Percentiles rank a stretch among this genome's conserved stretches.
phyloP scores from a whole-genome alignment of 2,797 vertebrate genomes.

The Halcyon smyrnensis region DNA sequence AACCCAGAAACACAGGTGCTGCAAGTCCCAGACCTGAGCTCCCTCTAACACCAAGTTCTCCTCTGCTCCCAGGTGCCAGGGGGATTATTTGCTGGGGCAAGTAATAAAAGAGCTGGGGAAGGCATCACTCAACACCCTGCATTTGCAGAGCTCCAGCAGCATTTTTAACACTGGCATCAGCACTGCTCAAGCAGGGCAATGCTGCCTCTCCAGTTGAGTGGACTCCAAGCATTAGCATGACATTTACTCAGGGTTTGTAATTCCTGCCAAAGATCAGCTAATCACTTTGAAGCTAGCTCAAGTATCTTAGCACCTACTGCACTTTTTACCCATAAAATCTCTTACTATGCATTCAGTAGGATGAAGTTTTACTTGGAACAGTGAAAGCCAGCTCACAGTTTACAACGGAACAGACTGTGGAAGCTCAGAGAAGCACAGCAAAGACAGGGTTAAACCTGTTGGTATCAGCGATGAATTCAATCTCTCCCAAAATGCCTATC shows the following conservation, averaged over 20 bases:
- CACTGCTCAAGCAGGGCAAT: accelerated
- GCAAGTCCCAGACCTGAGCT: background rate
- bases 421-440: background rate
- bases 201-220: accelerated
- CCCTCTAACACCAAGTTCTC: background rate
- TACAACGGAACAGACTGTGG: background rate
- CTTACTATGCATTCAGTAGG: background rate
- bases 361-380: background rate
- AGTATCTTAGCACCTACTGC: background rate
- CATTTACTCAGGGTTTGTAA: background rate
- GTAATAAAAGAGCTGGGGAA: background rate
- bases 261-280: background rate
- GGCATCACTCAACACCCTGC: background rate
- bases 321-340: background rate
- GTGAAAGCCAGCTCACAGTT: background rate
- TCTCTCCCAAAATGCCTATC: background rate
- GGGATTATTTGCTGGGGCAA: background rate
- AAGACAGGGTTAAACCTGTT: background rate
- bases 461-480: background rate
- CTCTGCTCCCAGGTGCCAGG: background rate
- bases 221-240: background rate
- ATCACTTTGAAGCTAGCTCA: background rate
- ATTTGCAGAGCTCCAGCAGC: background rate
- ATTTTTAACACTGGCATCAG: background rate
- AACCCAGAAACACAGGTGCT: background rate